Conservation (phyloP, 2,797 vertebrate genomes). For the Anguilla anguilla region DNA sequence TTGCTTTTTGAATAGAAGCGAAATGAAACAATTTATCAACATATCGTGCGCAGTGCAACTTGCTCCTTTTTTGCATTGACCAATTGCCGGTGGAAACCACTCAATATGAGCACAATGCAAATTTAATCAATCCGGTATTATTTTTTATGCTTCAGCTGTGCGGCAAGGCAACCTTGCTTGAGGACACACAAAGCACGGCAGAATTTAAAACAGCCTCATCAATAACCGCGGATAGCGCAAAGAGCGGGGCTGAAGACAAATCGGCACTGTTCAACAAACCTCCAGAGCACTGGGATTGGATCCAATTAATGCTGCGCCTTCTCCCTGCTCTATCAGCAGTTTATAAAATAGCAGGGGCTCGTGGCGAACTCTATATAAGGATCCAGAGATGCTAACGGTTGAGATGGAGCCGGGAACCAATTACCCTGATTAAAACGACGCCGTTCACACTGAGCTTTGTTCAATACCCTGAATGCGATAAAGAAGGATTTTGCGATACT, state of each 20-base stretch:
- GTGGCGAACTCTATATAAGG: conserved; percentile 33
- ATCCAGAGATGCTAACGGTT: background rate
- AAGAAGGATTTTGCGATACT: conserved; percentile 24
- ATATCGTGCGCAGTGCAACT: background rate
- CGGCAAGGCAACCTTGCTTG: background rate
- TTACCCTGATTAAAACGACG: background rate
- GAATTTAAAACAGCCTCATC: conserved; percentile 32
- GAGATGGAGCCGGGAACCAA: background rate
- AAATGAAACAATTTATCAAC: background rate
- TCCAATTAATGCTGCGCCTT: conserved; percentile 42
- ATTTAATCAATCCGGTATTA: background rate
- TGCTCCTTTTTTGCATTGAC: background rate
- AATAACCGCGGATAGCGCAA: conserved; percentile 27
- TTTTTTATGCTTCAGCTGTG: background rate
- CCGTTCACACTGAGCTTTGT: background rate
- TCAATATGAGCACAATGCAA: background rate
- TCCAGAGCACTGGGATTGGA: conserved; percentile 35
- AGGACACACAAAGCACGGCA: background rate
- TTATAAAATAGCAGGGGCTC: conserved; percentile 44
- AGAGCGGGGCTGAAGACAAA: conserved; percentile 40
- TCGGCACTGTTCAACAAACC: conserved; percentile 37
- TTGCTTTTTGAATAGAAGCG: background rate
- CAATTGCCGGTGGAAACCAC: background rate
- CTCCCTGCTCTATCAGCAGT: conserved; percentile 40
- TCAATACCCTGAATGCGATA: conserved; percentile 46